Percentiles rank a stretch among this genome's conserved stretches.
phyloP scores from a whole-genome alignment of 2,797 vertebrate genomes.

The Channa striata region DNA sequence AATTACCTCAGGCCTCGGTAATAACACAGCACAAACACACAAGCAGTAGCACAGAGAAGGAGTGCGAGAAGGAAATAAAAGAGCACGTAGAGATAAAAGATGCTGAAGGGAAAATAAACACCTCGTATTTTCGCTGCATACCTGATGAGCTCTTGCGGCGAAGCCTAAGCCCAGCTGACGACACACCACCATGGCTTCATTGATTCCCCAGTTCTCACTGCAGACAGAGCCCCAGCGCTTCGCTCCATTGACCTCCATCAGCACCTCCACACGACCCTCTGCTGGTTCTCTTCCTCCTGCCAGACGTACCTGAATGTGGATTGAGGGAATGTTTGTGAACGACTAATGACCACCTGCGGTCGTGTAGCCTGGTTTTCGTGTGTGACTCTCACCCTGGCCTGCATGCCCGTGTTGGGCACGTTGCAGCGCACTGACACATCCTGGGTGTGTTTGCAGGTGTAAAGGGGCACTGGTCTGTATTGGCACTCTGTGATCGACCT shows the following conservation, averaged over 20 bases:
- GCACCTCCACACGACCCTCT: conserved; percentile 94
- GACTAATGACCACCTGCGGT: neutral
- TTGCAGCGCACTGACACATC: conserved; percentile 94
- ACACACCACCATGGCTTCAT: conserved; percentile 96
- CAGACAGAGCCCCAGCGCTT: conserved; percentile 93
- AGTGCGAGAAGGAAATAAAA: conserved; percentile 19
- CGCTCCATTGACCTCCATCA: conserved; percentile 86
- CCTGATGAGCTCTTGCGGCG: conserved; percentile 92
- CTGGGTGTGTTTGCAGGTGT: conserved; percentile 88
- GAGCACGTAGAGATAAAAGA: conserved; percentile 18
- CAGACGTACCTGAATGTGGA: conserved; percentile 88
- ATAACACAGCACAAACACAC: conserved; percentile 81
- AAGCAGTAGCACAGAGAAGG: conserved; percentile 67
- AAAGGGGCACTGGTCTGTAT: conserved; percentile 82
- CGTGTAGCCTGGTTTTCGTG: neutral
- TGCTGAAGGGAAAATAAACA: conserved; percentile 6
- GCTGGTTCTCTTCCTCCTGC: conserved; percentile 87
- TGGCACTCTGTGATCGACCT: conserved; percentile 86
- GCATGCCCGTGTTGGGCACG: conserved; percentile 86
- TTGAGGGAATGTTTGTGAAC: neutral
- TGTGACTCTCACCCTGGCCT: conserved; percentile 83
- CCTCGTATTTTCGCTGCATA: conserved; percentile 59
- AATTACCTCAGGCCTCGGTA: conserved; percentile 85
- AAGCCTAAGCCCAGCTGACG: conserved; percentile 94
- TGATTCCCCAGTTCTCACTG: conserved; percentile 95